These are phyloP conservation scores for Lasioglossum lativentre DNA, from an alignment of 2,888 invertebrate species.

Conservation along the genomic window DNA sequence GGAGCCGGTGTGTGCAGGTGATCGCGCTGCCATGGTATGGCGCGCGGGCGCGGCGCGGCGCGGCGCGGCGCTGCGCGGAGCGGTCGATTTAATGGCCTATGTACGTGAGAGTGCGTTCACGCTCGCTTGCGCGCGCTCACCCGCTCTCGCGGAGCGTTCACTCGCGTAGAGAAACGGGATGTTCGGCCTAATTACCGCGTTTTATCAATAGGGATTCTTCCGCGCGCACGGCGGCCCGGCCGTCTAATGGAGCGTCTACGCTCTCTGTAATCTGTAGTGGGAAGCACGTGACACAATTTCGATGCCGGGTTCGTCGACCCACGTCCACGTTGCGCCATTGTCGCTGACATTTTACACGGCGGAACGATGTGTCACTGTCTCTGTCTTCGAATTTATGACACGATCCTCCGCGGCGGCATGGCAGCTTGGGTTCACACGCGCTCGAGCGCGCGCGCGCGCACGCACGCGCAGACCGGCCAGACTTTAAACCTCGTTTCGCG, in stretches of 20 bases:
- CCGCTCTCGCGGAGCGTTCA: slow-evolving; percentile 13
- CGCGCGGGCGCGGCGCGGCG: not conserved
- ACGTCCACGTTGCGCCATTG: slow-evolving; percentile 58
- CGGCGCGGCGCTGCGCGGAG: not conserved
- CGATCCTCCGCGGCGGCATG: slow-evolving; percentile 22
- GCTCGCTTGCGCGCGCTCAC: slow-evolving; percentile 1
- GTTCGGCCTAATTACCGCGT: slow-evolving; percentile 74
- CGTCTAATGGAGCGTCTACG: slow-evolving; percentile 67
- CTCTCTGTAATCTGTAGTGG: slow-evolving; percentile 61
- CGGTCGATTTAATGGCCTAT: slow-evolving; percentile 33
- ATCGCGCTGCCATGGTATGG: slow-evolving; percentile 11
- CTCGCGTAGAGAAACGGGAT: slow-evolving; percentile 55
- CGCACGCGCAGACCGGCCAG: not conserved
- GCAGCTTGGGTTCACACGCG: slow-evolving; percentile 25
- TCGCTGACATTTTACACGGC: slow-evolving; percentile 60
- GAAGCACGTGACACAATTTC: slow-evolving; percentile 68
- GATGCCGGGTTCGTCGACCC: slow-evolving; percentile 68
- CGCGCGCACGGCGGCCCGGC: slow-evolving; percentile 37
- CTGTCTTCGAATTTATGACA: slow-evolving; percentile 50
- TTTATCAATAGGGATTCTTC: slow-evolving; percentile 74
- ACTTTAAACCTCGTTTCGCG: slow-evolving; percentile 2
- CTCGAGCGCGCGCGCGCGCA: not conserved
- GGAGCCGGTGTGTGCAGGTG: slow-evolving; percentile 20
- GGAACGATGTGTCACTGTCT: slow-evolving; percentile 50
- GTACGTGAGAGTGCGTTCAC: slow-evolving; percentile 15